A percentile compares a stretch with the other conserved stretches of the same genome.
Evolutionary conservation across 2,888 invertebrate species (phyloP).

Genomic region (Agonum fuliginosum): DNA sequence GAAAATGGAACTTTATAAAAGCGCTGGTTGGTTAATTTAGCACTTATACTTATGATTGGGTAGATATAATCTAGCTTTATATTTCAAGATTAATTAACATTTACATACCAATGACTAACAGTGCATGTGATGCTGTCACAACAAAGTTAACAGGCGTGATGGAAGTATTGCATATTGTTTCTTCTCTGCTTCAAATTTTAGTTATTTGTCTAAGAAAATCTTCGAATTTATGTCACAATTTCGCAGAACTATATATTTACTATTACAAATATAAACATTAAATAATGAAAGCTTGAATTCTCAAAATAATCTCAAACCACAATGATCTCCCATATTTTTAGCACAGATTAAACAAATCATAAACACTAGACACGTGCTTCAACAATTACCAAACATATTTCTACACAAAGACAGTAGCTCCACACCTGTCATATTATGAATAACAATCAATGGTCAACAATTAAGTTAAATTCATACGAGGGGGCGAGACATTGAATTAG

Average conservation of each 20-base stretch:
- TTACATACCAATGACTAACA: no score
- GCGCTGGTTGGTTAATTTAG: no score
- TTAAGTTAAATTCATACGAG: not conserved
- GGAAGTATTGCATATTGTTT: no score
- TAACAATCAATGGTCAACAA: not conserved
- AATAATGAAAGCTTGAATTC: not conserved
- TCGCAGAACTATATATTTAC: not conserved
- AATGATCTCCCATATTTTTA: conserved; percentile 27
- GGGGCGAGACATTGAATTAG: conserved; percentile 25
- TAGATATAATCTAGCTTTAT: no score
- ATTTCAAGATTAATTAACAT: no score
- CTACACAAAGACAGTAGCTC: not conserved
- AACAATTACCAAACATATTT: conserved; percentile 25
- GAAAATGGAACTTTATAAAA: no score
- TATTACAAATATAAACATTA: conserved; percentile 11
- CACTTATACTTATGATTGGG: no score
- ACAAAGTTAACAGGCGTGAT: no score
- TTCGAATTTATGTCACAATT: not conserved
- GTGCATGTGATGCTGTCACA: no score
- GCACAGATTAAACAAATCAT: conserved; percentile 11
- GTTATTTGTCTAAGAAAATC: no score
- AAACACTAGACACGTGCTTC: not conserved
- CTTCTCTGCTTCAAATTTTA: no score
- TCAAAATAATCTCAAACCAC: conserved; percentile 29
- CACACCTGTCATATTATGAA: conserved; percentile 17